phyloP scores from a whole-genome alignment of 2,888 invertebrate species.

The Morpho deidamia region DNA sequence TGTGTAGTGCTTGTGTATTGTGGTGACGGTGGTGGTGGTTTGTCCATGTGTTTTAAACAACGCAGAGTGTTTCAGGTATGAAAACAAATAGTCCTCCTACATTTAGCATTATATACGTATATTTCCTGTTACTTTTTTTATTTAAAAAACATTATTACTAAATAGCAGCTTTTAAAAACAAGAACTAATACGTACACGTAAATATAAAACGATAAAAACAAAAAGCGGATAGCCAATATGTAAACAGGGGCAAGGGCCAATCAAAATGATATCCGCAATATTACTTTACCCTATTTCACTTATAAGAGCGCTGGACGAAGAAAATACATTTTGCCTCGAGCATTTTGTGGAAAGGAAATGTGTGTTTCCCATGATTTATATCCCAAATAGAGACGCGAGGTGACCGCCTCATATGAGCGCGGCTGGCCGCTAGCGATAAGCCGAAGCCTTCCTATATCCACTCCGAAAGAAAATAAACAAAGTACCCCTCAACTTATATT shows the following conservation, averaged over 20 bases:
- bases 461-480: conserved; percentile 73
- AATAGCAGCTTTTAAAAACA: no score
- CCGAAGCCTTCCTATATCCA: conserved; percentile 57
- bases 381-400: conserved; percentile 61
- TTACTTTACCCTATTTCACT: conserved; percentile 35
- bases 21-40: no score
- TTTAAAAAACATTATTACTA: no score
- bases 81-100: no score
- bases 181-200: neutral
- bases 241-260: conserved; percentile 7
- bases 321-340: conserved; percentile 61
- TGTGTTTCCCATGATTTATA: conserved; percentile 75
- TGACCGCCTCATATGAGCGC: conserved; percentile 51
- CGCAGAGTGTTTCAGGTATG: no score
- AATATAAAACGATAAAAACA: neutral
- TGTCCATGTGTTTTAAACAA: no score
- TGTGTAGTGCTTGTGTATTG: no score
- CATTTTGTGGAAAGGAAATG: conserved; percentile 71
- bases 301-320: conserved; percentile 40
- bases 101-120: no score
- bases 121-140: no score
- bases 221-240: conserved; percentile 1
- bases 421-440: conserved; percentile 72
- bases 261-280: conserved; percentile 17
- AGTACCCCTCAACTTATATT: conserved; percentile 55